These are phyloP conservation scores for Carlito syrichta DNA, from an alignment of 2,113 vertebrate species.

Conservation along the genomic window DNA sequence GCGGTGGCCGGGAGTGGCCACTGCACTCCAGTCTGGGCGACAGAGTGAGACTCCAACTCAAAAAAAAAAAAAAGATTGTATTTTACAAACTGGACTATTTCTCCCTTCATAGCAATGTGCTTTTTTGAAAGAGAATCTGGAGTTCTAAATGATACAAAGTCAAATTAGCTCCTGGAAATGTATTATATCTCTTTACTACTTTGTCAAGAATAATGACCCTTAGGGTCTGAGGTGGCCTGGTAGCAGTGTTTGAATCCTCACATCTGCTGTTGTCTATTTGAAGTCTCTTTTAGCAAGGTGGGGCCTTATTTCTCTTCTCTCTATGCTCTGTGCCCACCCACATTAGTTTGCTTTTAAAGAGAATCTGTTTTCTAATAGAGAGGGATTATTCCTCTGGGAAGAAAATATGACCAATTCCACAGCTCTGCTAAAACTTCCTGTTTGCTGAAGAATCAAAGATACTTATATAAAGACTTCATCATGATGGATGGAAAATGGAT, in stretches of 20 bases:
- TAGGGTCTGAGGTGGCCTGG: background rate
- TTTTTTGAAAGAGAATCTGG: background rate
- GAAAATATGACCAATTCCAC: background rate
- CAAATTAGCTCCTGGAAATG: background rate
- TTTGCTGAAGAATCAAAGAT: background rate
- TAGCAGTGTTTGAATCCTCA: background rate
- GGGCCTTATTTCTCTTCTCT: background rate
- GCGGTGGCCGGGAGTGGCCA: too few relatives aligned
- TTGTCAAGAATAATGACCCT: background rate
- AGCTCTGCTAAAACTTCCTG: background rate
- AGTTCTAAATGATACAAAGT: background rate
- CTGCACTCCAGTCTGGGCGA: too few relatives aligned
- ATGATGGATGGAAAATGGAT: background rate
- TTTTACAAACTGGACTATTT: background rate
- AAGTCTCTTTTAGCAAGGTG: background rate
- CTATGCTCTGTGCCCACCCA: background rate
- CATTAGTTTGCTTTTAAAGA: background rate
- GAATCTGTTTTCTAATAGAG: background rate
- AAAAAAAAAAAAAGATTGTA: too few relatives aligned
- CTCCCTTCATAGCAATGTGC: background rate
- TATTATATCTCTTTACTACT: background rate
- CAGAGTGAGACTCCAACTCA: too few relatives aligned
- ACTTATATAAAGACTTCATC: background rate
- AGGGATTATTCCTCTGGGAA: background rate
- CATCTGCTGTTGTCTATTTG: background rate